phyloP scores from a whole-genome alignment of 2,888 invertebrate species.

The Perithous albicinctus region DNA sequence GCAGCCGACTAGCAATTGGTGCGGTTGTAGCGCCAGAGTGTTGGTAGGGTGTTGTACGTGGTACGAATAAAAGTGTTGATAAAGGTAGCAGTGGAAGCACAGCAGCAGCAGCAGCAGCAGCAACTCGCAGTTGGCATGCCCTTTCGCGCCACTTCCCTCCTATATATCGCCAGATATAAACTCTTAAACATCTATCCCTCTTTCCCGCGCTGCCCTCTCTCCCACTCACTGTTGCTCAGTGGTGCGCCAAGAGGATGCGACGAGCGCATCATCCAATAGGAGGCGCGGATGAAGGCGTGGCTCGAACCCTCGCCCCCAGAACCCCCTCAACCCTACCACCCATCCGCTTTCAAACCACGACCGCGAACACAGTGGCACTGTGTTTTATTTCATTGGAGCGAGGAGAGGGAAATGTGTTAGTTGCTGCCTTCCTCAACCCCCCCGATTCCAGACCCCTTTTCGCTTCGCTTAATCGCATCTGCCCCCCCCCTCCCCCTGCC shows the following conservation, averaged over 20 bases:
- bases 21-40: neutral
- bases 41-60: constrained; percentile 25
- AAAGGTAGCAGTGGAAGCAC: constrained; percentile 42
- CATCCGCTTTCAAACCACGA: constrained; percentile 77
- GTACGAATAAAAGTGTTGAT: constrained; percentile 31
- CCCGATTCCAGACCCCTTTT: constrained; percentile 57
- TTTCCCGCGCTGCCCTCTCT: constrained; percentile 28
- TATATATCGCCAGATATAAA: constrained; percentile 78
- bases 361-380: constrained; percentile 83
- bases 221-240: constrained; percentile 44
- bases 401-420: constrained; percentile 72
- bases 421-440: constrained; percentile 76
- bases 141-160: constrained; percentile 35
- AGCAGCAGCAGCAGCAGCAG: constrained; percentile 34
- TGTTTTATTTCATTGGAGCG: constrained; percentile 80
- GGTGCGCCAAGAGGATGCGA: constrained; percentile 59
- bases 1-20: neutral
- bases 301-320: constrained; percentile 56
- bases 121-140: constrained; percentile 38
- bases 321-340: constrained; percentile 53
- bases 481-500: constrained; percentile 19
- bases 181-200: constrained; percentile 77
- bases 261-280: constrained; percentile 73
- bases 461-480: constrained; percentile 59
- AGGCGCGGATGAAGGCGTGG: constrained; percentile 73